Evolutionary conservation across 1,140 invertebrate genomes (phyloP).

Genomic region (Limonius californicus): DNA sequence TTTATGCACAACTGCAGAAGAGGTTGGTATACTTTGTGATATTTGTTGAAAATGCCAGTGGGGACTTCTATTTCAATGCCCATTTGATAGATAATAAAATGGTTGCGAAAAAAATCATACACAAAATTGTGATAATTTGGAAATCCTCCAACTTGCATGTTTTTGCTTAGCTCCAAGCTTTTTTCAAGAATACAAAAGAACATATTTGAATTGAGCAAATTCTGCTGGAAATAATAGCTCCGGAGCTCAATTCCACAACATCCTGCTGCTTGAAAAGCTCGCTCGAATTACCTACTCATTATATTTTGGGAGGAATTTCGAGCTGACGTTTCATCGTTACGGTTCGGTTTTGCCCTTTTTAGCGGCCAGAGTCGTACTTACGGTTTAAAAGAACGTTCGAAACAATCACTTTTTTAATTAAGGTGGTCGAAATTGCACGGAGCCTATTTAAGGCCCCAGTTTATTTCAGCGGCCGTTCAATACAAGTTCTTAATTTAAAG

Average conservation of each 20-base stretch:
- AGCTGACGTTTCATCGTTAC: background rate
- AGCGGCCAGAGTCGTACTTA: background rate
- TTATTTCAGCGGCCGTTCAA: background rate
- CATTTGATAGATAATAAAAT: too few species aligned
- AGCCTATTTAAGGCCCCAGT: background rate
- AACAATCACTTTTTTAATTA: background rate
- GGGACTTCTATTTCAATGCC: too few species aligned
- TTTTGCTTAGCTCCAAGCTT: too few species aligned
- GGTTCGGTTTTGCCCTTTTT: background rate
- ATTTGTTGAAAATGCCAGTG: background rate
- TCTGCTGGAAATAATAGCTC: background rate
- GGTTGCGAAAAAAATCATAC: too few species aligned
- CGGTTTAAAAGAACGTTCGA: background rate
- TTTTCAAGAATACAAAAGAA: too few species aligned
- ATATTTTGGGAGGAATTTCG: background rate
- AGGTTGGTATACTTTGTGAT: too few species aligned
- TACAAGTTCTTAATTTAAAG: slow-evolving; percentile 10
- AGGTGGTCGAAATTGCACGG: background rate
- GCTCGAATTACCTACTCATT: background rate
- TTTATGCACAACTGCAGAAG: too few species aligned
- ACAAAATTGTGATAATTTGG: too few species aligned
- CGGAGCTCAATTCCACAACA: background rate
- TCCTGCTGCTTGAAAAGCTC: background rate
- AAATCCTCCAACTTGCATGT: too few species aligned
- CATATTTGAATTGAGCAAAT: too few species aligned